Evolutionary conservation across 35 echinoderm and acorn worm species (phyloP), one percentile per base, ranked within the genome.

Genomic region (Lytechinus pictus): DNA sequence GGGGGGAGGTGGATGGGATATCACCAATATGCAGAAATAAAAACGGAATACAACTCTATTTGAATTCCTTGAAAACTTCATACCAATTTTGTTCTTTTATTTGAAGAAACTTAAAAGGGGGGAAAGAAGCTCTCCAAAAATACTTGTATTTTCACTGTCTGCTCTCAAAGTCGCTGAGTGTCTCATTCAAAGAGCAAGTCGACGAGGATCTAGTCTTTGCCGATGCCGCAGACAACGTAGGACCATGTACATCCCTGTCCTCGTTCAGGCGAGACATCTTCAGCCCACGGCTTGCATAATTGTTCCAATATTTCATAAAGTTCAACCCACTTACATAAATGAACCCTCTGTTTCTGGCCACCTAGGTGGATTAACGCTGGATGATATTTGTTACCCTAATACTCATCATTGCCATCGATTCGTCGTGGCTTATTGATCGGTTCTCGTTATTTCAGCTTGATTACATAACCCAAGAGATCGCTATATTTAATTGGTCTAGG

Each of bases 181-280:
- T 14, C 66, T 79, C 66, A 60, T 16, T 79, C 66, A 79, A 16
- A 79, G 66, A 60, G 66, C 66, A 79, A 19, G 6, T 60, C 10
- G 66, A 79, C 66, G 19, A 79, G 66, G 66, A 79, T 79, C 66
- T 79, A 16, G 7, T 79, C 66, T 79, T 79, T 79, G 7, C 66
- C 19, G 66, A 16, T 14, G 19, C 66, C 66, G 7, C 66, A 79
- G 66, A 79, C 66, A 79, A 79, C 24, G 21, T 79, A 24, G n/a
- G 66, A 79, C 66, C n/a, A 24, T n/a, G 66, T 79, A 16, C n/a
- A 79, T 79, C 66, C 66, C 66, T 79, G 66, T 79, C 66, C 66
- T 79, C 66, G n/a, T 79, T n/a, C 66, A 79, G 66, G 66, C 66
- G 66, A 79, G 66, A 79, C 66, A 79, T 79, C 66, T 79, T 79